These are phyloP conservation scores for Nothocercus julius DNA, from an alignment of 2,113 vertebrate species.

Conservation along the genomic window DNA sequence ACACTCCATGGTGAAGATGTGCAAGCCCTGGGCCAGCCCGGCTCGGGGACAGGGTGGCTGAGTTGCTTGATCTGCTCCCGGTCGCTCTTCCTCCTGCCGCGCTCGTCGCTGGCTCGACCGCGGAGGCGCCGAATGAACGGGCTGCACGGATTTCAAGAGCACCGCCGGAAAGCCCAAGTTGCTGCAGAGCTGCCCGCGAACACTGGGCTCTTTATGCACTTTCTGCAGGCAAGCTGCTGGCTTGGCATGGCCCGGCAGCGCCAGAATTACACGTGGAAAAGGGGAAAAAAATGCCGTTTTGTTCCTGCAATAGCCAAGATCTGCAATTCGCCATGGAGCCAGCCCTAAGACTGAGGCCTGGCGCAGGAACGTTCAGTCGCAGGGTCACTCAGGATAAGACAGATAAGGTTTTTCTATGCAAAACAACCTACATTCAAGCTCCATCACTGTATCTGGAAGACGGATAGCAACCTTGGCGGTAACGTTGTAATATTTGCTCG, in stretches of 20 bases:
- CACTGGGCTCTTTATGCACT: not conserved
- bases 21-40: fast-evolving
- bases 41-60: fast-evolving
- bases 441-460: not conserved
- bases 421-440: not conserved
- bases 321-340: not conserved
- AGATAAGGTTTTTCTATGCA: not conserved
- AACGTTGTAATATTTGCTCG: not conserved
- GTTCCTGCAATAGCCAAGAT: not conserved
- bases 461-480: not conserved
- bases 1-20: not conserved
- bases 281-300: not conserved
- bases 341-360: not conserved
- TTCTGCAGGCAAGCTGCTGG: not conserved
- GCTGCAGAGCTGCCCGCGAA: slow-evolving; percentile 4
- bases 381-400: not conserved
- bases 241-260: not conserved
- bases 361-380: not conserved
- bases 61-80: not conserved
- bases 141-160: not conserved
- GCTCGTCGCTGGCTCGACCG: fast-evolving
- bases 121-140: not conserved
- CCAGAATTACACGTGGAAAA: not conserved
- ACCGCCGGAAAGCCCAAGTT: not conserved
- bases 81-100: not conserved